Conservation (phyloP, 1,140 invertebrate species). For the Camponotus vicinus region DNA sequence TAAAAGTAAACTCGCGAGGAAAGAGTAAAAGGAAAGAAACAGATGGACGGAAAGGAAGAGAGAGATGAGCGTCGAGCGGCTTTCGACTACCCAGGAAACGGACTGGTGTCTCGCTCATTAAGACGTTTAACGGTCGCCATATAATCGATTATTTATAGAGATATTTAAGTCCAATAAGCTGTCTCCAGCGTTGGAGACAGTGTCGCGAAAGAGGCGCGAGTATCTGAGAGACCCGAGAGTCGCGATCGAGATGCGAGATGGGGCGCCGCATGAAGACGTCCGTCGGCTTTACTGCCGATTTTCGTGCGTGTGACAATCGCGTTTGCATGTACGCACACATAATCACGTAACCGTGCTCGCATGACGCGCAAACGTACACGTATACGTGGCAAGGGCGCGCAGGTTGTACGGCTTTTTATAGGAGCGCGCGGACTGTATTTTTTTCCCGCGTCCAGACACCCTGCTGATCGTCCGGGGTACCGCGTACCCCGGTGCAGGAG, state of each 20-base stretch:
- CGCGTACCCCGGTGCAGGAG: constrained; percentile 69
- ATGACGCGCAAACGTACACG: background rate
- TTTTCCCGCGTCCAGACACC: constrained; percentile 68
- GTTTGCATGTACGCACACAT: background rate
- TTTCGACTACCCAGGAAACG: constrained; percentile 70
- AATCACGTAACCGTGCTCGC: background rate
- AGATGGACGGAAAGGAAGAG: background rate
- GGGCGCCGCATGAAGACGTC: constrained; percentile 76
- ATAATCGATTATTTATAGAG: constrained; percentile 83
- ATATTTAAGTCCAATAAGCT: constrained; percentile 77
- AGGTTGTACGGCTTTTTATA: constrained; percentile 68
- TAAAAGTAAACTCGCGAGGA: background rate
- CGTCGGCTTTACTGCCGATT: constrained; percentile 75
- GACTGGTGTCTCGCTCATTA: constrained; percentile 76
- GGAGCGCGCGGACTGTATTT: constrained; percentile 67
- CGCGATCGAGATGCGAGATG: constrained; percentile 40
- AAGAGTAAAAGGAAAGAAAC: background rate
- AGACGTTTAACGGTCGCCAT: constrained; percentile 78
- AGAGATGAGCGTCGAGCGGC: constrained; percentile 1
- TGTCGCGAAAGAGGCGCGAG: constrained; percentile 48
- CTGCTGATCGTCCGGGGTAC: constrained; percentile 71
- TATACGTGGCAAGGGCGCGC: background rate
- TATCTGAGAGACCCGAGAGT: constrained; percentile 21
- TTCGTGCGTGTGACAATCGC: constrained; percentile 53
- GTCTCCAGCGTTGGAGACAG: constrained; percentile 39